phyloP scores from a whole-genome alignment of 2,888 invertebrate species.

The Microdon myrmicae region DNA sequence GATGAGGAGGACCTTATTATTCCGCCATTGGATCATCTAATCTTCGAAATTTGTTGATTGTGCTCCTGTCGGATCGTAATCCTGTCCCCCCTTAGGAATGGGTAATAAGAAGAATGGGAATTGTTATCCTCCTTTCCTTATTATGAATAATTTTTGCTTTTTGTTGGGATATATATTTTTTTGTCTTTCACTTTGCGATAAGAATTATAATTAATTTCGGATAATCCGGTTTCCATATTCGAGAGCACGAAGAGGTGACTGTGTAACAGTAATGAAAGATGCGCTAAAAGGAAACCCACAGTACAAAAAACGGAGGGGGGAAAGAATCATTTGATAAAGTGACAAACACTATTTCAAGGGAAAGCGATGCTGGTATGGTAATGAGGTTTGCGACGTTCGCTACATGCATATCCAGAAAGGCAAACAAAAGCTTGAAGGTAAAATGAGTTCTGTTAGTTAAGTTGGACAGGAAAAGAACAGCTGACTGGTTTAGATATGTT shows the following conservation, averaged over 20 bases:
- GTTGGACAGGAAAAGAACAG: no score
- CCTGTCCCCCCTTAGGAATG: slow-evolving; percentile 18
- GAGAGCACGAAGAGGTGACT: slow-evolving; percentile 43
- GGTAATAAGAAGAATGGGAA: slow-evolving; percentile 11
- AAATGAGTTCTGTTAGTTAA: no score
- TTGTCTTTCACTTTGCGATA: slow-evolving; percentile 31
- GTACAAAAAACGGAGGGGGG: slow-evolving; percentile 6
- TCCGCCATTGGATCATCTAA: slow-evolving; percentile 41
- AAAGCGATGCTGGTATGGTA: no score
- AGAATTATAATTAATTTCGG: slow-evolving; percentile 52
- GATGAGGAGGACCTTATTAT: slow-evolving; percentile 39
- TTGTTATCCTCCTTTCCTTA: slow-evolving; percentile 9
- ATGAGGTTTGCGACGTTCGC: no score
- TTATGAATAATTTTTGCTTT: slow-evolving; percentile 6
- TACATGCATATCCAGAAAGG: no score
- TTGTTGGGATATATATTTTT: background rate
- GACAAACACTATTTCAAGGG: slow-evolving; percentile 26
- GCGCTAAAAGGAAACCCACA: background rate
- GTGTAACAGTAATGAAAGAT: background rate
- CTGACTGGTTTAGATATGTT: no score
- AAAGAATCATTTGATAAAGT: slow-evolving; percentile 39
- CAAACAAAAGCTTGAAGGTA: no score
- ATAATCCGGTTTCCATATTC: slow-evolving; percentile 48
- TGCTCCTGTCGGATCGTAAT: slow-evolving; percentile 35
- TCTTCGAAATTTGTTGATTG: slow-evolving; percentile 45